Base-by-base conservation (phyloP, 2,113 vertebrate species). In the Carassius gibelio region DNA sequence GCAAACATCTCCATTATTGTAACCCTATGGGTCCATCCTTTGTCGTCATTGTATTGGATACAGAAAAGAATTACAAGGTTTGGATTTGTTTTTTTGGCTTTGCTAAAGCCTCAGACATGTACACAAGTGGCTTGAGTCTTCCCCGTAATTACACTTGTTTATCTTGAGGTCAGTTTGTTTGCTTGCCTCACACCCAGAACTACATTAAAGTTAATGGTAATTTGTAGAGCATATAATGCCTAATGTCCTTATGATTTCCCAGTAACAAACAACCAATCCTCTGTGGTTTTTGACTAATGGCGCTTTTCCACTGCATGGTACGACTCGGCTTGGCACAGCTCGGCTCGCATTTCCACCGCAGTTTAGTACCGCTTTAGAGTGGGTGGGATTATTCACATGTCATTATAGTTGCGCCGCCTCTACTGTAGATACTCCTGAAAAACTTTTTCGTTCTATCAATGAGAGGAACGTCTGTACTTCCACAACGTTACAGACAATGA, bases 1-100 rank as follows among this genome's bases (percentile, higher is more conserved):
- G 55, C 61, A 87, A 38, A 82, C 64, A 82, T 82, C 52, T 55
- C 80, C 80, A 69, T 52, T 82, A 68, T 52, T 69, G 42, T 71
- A 55, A 55, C 42, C 42, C 42, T 45, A 45, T 10, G 42, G 42
- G 42, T 45, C 23, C 62, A 42, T 26, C 34, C 59, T 19, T 66
- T 66, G 78, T 64, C 15, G 78, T 26, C 45, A 48, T 66, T 48
- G 78, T 48, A 19, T 66, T 66, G 78, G 66, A 62, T 30, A 81
- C 57, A 66, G n/a, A 45, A 81, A 81, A 62, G 76, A 79, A 61
- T 79, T 15, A 79, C 55, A 79, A 61, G 76, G 36, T 48, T 66
- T 80, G 36, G 75, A 59, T 78, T 78, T n/a, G 19, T 45, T 80
- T 81, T 30, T 14, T 23, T 15, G 59, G 78, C 61, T 81, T 81